Conservation (phyloP, 2,113 vertebrate species). For the Neogale vison region DNA sequence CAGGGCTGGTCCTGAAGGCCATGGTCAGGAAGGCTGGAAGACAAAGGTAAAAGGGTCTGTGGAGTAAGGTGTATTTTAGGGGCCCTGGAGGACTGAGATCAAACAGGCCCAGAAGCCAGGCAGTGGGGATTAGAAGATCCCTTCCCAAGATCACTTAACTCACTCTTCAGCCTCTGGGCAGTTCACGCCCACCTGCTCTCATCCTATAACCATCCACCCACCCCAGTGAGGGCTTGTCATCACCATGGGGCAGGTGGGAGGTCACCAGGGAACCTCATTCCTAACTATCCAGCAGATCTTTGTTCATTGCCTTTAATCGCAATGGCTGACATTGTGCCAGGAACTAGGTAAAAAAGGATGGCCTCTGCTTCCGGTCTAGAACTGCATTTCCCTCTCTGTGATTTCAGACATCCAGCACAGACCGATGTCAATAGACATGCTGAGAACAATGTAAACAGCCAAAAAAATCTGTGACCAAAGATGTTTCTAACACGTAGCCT, state of each 20-base stretch:
- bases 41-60: background rate
- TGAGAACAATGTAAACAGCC: background rate
- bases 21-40: background rate
- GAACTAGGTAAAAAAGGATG: background rate
- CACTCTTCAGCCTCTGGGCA: background rate
- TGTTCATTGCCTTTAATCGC: rapidly evolving
- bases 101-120: background rate
- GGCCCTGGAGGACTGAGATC: background rate
- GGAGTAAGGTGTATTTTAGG: background rate
- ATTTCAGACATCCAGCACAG: background rate
- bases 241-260: rapidly evolving
- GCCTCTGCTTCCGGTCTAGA: background rate
- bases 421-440: background rate
- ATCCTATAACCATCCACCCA: background rate
- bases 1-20: background rate
- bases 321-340: background rate
- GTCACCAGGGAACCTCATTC: background rate
- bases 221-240: background rate
- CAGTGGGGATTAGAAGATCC: background rate
- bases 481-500: background rate
- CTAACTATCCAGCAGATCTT: rapidly evolving
- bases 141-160: background rate
- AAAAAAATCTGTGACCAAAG: background rate
- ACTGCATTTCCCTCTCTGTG: background rate
- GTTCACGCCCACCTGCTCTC: background rate